Conservation (phyloP, 2,797 vertebrate species). For the Microcaecilia unicolor region DNA sequence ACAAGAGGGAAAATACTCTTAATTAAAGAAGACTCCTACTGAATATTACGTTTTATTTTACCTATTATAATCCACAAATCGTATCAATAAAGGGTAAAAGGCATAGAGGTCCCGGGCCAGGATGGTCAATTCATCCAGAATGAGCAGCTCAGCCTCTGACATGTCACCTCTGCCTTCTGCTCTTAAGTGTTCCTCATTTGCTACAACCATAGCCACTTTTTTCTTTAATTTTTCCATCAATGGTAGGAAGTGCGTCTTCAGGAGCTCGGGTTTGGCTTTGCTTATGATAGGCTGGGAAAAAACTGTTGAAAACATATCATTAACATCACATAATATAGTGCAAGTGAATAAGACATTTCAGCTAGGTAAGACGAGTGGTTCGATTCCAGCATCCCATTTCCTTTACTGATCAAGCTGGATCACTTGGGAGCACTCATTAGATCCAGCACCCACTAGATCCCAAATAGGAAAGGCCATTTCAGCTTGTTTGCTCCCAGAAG, state of each 20-base stretch:
- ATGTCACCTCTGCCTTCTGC: constrained; percentile 88
- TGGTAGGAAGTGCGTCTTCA: constrained; percentile 90
- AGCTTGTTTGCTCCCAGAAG: too few species aligned
- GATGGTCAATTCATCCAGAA: constrained; percentile 88
- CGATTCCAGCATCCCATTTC: too few species aligned
- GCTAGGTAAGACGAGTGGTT: too few species aligned
- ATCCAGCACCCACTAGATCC: too few species aligned
- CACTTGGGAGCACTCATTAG: too few species aligned
- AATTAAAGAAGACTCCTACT: too few species aligned
- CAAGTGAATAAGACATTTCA: too few species aligned
- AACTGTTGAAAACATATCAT: constrained; percentile 58
- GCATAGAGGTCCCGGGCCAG: constrained; percentile 88
- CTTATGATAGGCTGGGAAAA: constrained; percentile 96
- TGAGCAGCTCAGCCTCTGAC: constrained; percentile 89
- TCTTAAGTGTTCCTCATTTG: constrained; percentile 88
- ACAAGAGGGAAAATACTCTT: too few species aligned
- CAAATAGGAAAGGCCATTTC: too few species aligned
- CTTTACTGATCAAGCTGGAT: too few species aligned
- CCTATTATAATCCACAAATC: constrained; percentile 96
- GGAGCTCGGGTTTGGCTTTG: constrained; percentile 80
- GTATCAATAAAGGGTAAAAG: constrained; percentile 90
- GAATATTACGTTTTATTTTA: too few species aligned
- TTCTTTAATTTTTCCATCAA: constrained; percentile 94
- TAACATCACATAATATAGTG: constrained; percentile 31
- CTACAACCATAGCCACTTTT: constrained; percentile 81